phyloP scores from a whole-genome alignment of 2,888 invertebrate genomes.

The Drosophila quasianomalipes region DNA sequence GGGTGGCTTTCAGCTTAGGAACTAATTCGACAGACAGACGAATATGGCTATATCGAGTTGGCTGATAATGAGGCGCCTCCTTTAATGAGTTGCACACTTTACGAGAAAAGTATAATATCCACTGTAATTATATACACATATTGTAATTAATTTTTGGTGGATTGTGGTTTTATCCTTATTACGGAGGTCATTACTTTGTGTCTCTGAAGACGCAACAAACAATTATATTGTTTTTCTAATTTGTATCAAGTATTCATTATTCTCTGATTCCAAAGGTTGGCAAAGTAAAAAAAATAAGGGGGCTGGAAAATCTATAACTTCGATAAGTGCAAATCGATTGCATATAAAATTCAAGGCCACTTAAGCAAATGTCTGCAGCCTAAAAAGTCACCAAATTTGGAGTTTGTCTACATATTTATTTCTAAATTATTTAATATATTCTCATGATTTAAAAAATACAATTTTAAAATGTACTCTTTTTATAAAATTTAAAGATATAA shows the following conservation, averaged over 20 bases:
- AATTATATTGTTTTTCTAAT: background rate
- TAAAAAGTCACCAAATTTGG: background rate
- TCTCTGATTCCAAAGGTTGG: background rate
- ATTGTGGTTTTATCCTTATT: background rate
- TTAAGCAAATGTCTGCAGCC: background rate
- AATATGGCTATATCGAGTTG: background rate
- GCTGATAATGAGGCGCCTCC: background rate
- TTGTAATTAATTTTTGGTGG: background rate
- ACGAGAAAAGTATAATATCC: background rate
- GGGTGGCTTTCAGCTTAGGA: background rate
- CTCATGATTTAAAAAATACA: background rate
- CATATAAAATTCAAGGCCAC: background rate
- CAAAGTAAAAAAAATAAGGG: background rate
- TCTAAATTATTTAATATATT: background rate
- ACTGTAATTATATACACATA: background rate
- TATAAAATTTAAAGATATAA: background rate
- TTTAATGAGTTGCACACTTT: background rate
- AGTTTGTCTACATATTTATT: background rate
- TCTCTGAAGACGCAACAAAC: background rate
- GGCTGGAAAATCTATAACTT: background rate
- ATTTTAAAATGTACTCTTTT: background rate
- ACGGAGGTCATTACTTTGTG: background rate
- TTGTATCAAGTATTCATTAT: background rate
- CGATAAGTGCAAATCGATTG: background rate
- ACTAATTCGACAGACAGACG: background rate